Evolutionary conservation across 2,888 invertebrate genomes (phyloP).

Genomic region (Acanthosoma haemorrhoidale): DNA sequence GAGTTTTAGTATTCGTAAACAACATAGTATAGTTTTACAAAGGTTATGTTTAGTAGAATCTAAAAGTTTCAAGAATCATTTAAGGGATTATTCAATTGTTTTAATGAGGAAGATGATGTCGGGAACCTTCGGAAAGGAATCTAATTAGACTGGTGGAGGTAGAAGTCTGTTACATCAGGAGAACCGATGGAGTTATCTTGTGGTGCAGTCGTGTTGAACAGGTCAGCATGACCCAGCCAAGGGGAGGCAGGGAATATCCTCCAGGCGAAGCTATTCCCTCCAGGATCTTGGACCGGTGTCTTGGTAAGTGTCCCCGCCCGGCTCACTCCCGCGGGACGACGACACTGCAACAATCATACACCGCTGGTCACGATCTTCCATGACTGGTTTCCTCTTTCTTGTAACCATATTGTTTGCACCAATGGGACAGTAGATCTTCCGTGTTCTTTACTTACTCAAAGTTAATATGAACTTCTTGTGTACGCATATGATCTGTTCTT

Average conservation of each 20-base stretch:
- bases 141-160: background rate
- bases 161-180: background rate
- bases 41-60: too few relatives aligned
- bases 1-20: too few relatives aligned
- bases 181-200: background rate
- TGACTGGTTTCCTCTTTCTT: constrained; percentile 10
- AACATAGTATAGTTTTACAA: too few relatives aligned
- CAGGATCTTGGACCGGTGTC: background rate
- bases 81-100: too few relatives aligned
- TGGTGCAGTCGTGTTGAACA: constrained; percentile 9
- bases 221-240: background rate
- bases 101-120: too few relatives aligned
- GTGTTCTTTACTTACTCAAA: too few relatives aligned
- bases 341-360: background rate
- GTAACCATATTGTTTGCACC: too few relatives aligned
- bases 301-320: background rate
- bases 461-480: too few relatives aligned
- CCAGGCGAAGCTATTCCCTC: background rate
- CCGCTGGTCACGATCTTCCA: background rate
- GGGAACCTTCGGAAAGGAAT: background rate
- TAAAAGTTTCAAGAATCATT: too few relatives aligned
- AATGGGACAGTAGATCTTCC: too few relatives aligned
- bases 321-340: background rate
- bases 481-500: too few relatives aligned
- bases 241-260: background rate